Evolutionary conservation across 2,113 vertebrate species (phyloP).

Genomic region (Sorex araneus): DNA sequence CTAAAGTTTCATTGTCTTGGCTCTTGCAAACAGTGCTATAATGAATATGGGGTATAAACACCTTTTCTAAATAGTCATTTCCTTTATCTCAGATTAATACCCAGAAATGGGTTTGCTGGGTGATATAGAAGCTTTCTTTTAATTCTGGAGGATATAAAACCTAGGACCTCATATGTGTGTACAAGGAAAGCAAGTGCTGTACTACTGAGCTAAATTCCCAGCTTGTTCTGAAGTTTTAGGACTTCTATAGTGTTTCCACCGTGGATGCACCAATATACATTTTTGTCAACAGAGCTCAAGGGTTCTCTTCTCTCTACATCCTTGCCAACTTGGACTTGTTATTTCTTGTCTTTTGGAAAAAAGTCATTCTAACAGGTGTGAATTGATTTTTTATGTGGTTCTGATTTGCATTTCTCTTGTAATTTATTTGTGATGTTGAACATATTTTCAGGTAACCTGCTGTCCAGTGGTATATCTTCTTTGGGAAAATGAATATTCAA

Average conservation of each 20-base stretch:
- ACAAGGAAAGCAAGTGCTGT: no score
- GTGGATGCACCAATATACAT: neutral
- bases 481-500: neutral
- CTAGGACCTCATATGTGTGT: no score
- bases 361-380: neutral
- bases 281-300: neutral
- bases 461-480: neutral
- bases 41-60: neutral
- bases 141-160: no score
- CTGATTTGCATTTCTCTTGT: neutral
- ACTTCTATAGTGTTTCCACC: neutral
- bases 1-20: neutral
- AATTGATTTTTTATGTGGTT: neutral
- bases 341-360: neutral
- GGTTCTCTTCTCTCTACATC: neutral
- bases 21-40: neutral
- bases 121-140: neutral
- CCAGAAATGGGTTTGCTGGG: neutral
- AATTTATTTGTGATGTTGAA: neutral
- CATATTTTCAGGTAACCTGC: neutral
- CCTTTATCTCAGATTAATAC: neutral
- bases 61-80: neutral
- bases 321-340: neutral
- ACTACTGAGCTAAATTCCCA: no score
- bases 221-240: neutral